These are phyloP conservation scores for Motacilla tschutschensis DNA, from an alignment of 2,113 vertebrate genomes.

Conservation along the genomic window DNA sequence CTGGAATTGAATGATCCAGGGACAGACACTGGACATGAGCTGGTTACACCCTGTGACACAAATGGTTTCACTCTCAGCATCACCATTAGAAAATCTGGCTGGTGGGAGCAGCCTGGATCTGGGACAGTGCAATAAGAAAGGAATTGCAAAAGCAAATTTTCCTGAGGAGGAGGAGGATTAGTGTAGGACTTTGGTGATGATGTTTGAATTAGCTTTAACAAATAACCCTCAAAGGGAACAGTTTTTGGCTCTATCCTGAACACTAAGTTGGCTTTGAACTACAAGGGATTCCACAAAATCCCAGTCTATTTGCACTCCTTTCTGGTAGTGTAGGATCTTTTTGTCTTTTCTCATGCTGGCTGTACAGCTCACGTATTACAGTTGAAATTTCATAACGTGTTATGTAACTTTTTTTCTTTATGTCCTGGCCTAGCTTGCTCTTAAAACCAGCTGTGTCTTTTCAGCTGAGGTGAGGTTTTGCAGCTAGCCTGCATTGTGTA, in stretches of 20 bases:
- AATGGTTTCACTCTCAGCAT: background rate
- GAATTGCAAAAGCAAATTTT: background rate
- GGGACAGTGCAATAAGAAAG: background rate
- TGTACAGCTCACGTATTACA: background rate
- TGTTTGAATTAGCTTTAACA: background rate
- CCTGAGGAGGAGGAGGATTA: conserved; percentile 6
- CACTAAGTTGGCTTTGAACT: background rate
- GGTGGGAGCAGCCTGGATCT: background rate
- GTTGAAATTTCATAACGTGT: background rate
- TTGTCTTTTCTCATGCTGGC: background rate
- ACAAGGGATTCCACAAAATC: background rate
- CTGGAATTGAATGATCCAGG: background rate
- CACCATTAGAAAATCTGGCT: background rate
- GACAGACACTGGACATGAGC: background rate
- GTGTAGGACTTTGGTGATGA: background rate
- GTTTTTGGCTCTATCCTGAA: background rate
- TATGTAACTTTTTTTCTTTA: background rate
- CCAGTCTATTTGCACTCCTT: background rate
- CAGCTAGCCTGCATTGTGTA: conserved; percentile 22
- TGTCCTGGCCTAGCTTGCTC: background rate
- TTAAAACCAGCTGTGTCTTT: conserved; percentile 45
- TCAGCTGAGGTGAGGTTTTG: background rate
- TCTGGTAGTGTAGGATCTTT: background rate
- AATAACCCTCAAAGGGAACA: background rate
- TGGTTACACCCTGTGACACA: background rate